Evolutionary conservation across 92 coral and sea anemone genomes (phyloP), one percentile per base, ranked within the genome.

Genomic region (Chrysogorgia sp.): DNA sequence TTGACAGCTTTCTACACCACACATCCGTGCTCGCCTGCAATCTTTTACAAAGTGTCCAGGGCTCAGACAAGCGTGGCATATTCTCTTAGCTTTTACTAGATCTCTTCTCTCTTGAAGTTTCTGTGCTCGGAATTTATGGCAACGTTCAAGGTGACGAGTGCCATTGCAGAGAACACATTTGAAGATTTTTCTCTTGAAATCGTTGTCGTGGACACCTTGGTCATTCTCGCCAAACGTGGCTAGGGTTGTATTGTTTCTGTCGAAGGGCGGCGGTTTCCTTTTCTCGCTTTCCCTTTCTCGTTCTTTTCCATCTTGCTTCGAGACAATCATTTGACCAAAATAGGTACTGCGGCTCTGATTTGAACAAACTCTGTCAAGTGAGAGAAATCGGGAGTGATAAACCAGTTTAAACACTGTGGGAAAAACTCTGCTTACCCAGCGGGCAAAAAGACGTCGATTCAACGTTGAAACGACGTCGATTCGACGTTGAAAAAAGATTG

Each of bases 41-140:
- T 78, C 43, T 63, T 78, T 78, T 23, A 43, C 83, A 28, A 77
- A 26, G 82, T 77, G 82, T 21, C 82, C 82, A 29, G 53, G 53
- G 17, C 69, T 77, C 41, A 77, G 60, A 40, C 82, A 77, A 29
- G 74, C 53, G 22, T 67, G 82, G 57, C 82, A 77, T 23, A 77
- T 59, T 77, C 58, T 34, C 74, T 40, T 62, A 24, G 67, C 50
- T 74, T 49, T 77, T 55, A 65, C 67, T 34, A 31, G 55, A 28
- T 63, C 69, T 63, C 40, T 40, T 63, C 70, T 40, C 35, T 63
- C 35, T 63, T 63, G 25, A 65, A 65, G 71, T 32, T 7, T 65
- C 52, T 33, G 24, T 6, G 0, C 68, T 55, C 23, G 28, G 64
- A 80, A 80, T 45, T 35, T 32, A 33, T 68, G 35, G 40, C 84